These are phyloP conservation scores for Blera fallax DNA, from an alignment of 2,888 invertebrate genomes.

Conservation along the genomic window DNA sequence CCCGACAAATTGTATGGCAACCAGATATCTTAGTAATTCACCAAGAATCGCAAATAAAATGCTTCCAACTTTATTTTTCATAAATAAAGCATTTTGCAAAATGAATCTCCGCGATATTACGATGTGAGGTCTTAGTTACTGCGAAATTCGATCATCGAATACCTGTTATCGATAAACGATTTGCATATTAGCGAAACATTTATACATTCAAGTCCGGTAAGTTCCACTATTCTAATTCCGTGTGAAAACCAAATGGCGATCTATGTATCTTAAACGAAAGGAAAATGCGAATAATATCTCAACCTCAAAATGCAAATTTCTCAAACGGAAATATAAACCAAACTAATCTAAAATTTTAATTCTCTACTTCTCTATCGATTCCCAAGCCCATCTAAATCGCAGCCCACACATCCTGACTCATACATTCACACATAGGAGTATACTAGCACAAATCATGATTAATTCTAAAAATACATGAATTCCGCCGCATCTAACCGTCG, in stretches of 20 bases:
- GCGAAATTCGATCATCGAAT: too few species aligned
- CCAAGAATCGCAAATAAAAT: too few species aligned
- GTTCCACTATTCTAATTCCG: background rate
- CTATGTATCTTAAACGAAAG: constrained; percentile 1
- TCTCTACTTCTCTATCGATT: background rate
- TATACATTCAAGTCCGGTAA: background rate
- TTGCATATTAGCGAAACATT: too few species aligned
- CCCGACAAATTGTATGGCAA: too few species aligned
- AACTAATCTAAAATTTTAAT: constrained; percentile 7
- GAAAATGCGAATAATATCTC: background rate
- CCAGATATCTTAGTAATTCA: too few species aligned
- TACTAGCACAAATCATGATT: background rate
- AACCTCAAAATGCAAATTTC: background rate
- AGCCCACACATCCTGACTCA: background rate
- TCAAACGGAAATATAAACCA: background rate
- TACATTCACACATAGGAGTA: background rate
- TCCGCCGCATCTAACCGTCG: background rate
- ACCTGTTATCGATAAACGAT: too few species aligned
- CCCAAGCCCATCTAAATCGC: background rate
- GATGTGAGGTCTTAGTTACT: too few species aligned
- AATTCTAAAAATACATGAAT: constrained; percentile 17
- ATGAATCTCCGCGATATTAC: too few species aligned
- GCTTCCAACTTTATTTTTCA: too few species aligned
- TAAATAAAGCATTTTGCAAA: too few species aligned
- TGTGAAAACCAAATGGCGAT: background rate